These are phyloP conservation scores for Notolabrus celidotus DNA, from an alignment of 2,797 vertebrate species.

Conservation along the genomic window DNA sequence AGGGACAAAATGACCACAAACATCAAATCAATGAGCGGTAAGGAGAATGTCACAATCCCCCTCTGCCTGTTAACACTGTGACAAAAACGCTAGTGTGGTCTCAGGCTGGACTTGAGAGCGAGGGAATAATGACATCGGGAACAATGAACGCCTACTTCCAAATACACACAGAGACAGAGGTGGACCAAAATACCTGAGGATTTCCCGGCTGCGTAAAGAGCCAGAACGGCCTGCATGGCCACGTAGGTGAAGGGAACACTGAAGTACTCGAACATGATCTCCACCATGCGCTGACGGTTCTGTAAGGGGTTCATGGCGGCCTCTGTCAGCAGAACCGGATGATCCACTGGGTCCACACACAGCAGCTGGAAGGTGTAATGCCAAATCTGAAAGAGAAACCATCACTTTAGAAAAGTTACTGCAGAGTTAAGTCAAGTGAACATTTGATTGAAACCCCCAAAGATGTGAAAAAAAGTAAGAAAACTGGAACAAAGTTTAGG, in stretches of 20 bases:
- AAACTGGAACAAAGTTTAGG: too few species aligned
- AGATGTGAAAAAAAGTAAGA: too few species aligned
- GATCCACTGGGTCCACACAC: conserved; percentile 77
- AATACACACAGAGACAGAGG: background rate
- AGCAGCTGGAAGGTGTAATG: conserved; percentile 83
- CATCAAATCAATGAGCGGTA: too few species aligned
- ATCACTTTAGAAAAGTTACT: background rate
- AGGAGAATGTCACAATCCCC: too few species aligned
- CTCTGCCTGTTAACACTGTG: too few species aligned
- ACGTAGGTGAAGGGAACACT: conserved; percentile 79
- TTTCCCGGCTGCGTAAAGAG: conserved; percentile 81
- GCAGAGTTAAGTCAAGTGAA: too few species aligned
- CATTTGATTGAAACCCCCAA: too few species aligned
- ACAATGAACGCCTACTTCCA: too few species aligned
- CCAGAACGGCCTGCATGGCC: conserved; percentile 85
- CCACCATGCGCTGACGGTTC: conserved; percentile 80
- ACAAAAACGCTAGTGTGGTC: too few species aligned
- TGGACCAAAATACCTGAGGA: conserved; percentile 72
- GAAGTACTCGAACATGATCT: conserved; percentile 87
- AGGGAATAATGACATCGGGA: too few species aligned
- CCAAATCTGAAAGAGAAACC: conserved; percentile 80
- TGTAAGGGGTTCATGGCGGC: conserved; percentile 77
- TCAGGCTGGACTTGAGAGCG: too few species aligned
- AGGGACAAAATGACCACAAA: too few species aligned
- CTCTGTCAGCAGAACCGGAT: conserved; percentile 84